Evolutionary conservation across 2,888 invertebrate species (phyloP).

Genomic region (Germaria angustata): DNA sequence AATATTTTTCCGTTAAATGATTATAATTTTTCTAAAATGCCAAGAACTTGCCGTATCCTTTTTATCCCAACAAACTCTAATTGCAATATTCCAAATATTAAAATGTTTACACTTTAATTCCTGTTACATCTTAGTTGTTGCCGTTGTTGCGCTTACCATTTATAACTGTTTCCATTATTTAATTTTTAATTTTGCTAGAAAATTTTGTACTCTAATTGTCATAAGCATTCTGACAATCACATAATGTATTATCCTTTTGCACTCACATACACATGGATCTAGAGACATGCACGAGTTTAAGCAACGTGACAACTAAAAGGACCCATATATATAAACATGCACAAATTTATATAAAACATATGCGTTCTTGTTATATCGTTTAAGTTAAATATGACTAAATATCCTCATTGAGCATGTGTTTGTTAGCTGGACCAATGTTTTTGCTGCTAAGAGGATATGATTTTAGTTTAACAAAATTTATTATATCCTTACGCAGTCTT

Average conservation of each 20-base stretch:
- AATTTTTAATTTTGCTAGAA: background rate
- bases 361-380: background rate
- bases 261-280: background rate
- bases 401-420: slow-evolving; percentile 17
- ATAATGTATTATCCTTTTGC: slow-evolving; percentile 52
- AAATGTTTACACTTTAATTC: slow-evolving; percentile 38
- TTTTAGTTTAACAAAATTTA: slow-evolving; percentile 53
- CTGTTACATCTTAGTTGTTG: slow-evolving; percentile 33
- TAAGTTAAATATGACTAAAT: background rate
- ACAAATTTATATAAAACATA: slow-evolving; percentile 24
- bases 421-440: slow-evolving; percentile 8
- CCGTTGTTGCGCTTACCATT: slow-evolving; percentile 21
- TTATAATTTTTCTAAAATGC: no score
- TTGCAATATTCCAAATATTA: slow-evolving; percentile 19
- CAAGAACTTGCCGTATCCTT: no score
- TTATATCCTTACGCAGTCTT: slow-evolving; percentile 24
- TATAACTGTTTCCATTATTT: background rate
- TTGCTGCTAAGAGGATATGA: slow-evolving; percentile 15
- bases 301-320: slow-evolving; percentile 31
- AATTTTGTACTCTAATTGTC: slow-evolving; percentile 45
- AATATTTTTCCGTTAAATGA: no score
- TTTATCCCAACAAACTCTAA: no score
- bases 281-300: background rate
- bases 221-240: slow-evolving; percentile 59
- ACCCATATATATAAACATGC: background rate